phyloP scores from a whole-genome alignment of 2,113 vertebrate genomes.

The Eira barbara region DNA sequence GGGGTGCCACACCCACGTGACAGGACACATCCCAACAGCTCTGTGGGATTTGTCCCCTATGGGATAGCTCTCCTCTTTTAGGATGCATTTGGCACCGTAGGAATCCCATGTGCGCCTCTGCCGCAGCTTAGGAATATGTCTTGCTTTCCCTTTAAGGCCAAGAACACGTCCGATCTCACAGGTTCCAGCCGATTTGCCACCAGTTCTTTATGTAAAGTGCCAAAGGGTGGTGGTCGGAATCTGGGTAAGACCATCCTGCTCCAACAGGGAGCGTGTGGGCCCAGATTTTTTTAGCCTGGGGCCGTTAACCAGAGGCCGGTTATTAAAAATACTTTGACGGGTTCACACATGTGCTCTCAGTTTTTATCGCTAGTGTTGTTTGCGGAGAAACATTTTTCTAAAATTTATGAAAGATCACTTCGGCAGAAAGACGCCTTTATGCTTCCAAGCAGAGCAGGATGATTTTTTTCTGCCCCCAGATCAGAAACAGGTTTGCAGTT shows the following conservation, averaged over 20 bases:
- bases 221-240: neutral
- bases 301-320: neutral
- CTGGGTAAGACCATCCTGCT: neutral
- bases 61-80: accelerated
- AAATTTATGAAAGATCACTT: neutral
- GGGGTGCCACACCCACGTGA: accelerated
- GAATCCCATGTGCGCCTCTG: neutral
- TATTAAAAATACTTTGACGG: no score
- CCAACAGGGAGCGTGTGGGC: neutral
- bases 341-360: neutral
- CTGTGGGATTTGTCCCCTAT: accelerated
- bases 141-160: neutral
- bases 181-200: neutral
- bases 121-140: neutral
- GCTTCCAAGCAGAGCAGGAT: neutral
- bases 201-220: neutral
- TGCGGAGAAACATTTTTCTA: neutral
- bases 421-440: neutral
- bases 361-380: neutral
- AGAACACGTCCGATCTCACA: neutral
- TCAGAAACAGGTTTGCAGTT: neutral
- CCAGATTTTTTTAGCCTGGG: neutral
- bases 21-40: accelerated
- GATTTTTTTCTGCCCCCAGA: no score
- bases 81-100: accelerated